Conservation (phyloP, 2,888 invertebrate genomes). For the Malacosoma neustria region DNA sequence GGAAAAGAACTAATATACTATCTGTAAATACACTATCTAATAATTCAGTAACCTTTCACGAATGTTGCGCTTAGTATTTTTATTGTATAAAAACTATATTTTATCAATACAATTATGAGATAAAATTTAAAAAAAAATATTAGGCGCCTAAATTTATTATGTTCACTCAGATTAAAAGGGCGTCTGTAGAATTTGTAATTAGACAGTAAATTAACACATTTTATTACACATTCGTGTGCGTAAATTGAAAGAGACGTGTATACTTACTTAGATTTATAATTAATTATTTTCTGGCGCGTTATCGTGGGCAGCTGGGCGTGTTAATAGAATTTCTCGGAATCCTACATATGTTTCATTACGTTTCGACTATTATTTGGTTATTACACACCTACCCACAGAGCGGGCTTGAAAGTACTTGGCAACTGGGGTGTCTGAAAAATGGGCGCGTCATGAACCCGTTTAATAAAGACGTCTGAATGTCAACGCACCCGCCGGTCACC, state of each 20-base stretch:
- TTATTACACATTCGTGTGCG: background rate
- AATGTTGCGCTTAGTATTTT: too few species aligned
- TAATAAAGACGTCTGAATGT: conserved; percentile 66
- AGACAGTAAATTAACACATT: background rate
- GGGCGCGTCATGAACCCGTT: conserved; percentile 38
- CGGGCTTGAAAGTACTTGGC: background rate
- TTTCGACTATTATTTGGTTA: too few species aligned
- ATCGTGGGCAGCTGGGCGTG: conserved; percentile 4
- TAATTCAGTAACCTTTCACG: too few species aligned
- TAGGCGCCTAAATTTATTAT: background rate
- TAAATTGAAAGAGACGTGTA: background rate
- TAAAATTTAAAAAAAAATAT: background rate
- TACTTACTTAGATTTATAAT: background rate
- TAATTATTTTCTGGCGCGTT: background rate
- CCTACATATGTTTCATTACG: too few species aligned
- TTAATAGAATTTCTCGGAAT: conserved; percentile 3
- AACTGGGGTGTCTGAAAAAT: conserved; percentile 30
- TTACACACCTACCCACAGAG: too few species aligned
- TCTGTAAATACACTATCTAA: too few species aligned
- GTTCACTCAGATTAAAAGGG: background rate
- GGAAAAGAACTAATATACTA: too few species aligned
- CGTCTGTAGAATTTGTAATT: background rate
- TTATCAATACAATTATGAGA: too few species aligned
- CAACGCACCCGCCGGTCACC: conserved; percentile 65
- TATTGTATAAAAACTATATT: too few species aligned